Evolutionary conservation across 2,888 invertebrate species (phyloP), one percentile per base, ranked within the genome.

Genomic region (Embidobia sp.): DNA sequence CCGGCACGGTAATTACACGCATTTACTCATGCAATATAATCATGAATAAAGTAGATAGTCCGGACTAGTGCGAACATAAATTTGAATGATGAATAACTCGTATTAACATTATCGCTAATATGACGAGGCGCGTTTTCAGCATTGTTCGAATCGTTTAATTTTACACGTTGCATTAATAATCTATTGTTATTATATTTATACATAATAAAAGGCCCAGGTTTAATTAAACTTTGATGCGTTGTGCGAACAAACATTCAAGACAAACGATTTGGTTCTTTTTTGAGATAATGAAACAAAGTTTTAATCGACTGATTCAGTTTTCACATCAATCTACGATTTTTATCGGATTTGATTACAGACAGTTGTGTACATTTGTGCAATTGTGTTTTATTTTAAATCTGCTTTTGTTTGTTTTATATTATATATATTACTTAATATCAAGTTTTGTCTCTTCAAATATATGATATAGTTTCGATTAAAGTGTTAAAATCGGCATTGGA

Each of bases 311-410:
- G 13, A 33, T 33, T 33, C 2, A 42, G 19, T 22, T 42, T 42
- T 42, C 4, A 22, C 22, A 4, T 66, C 55, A 55, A 27, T 26
- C 46, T 66, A 46, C 46, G 35, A 53, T 46, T 53, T 66, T 66
- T 66, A 55, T 66, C 46, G 18, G 42, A 44, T 27, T 31, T 66
- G 55, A 66, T 66, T 66, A 44, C 33, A 22, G 22, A 6, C 22
- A 4, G 3, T 22, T 3, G 22, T 22, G 22, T 22, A 22, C 3
- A 4, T 22, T 22, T 6, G 6, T 22, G 6, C 22, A 6, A 22
- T 6, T 22, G n/a, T n/a, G n/a, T n/a, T n/a, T n/a, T n/a, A n/a
- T n/a, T n/a, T n/a, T n/a, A n/a, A n/a, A n/a, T n/a, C n/a, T n/a
- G n/a, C n/a, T n/a, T n/a, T n/a, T n/a, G n/a, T n/a, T n/a, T n/a